Evolutionary conservation across 1,140 invertebrate genomes (phyloP).

Genomic region (Lordiphosa collinella): DNA sequence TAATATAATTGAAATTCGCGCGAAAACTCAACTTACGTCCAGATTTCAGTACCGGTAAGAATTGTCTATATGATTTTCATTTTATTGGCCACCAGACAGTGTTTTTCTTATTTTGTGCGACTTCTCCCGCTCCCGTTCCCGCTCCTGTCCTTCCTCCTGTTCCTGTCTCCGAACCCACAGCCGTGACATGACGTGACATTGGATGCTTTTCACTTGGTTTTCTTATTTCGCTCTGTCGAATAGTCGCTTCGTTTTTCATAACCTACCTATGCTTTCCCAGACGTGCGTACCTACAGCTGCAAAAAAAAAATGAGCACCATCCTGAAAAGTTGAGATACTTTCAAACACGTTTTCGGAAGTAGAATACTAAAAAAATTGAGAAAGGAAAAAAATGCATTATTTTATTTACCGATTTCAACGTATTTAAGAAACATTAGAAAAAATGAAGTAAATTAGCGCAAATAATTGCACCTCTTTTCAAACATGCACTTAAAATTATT

Average conservation of each 20-base stretch:
- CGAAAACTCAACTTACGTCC: conserved; percentile 55
- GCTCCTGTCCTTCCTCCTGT: neutral
- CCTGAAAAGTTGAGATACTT: too few relatives aligned
- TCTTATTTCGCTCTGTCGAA: conserved; percentile 2
- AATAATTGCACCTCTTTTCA: too few relatives aligned
- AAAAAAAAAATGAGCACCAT: too few relatives aligned
- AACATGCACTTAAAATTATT: too few relatives aligned
- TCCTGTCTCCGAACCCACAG: neutral
- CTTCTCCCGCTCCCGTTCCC: neutral
- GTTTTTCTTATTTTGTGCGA: conserved; percentile 24
- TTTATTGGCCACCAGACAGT: conserved; percentile 63
- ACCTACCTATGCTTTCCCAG: neutral
- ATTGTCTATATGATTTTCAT: conserved; percentile 55
- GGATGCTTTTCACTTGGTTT: conserved; percentile 4
- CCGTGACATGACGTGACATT: conserved; percentile 7
- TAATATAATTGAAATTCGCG: conserved; percentile 25
- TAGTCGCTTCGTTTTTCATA: conserved; percentile 11
- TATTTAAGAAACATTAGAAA: too few relatives aligned
- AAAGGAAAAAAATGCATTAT: too few relatives aligned
- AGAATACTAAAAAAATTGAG: too few relatives aligned
- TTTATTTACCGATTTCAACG: too few relatives aligned
- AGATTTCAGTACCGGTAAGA: conserved; percentile 78
- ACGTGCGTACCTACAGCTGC: too few relatives aligned
- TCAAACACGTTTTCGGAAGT: too few relatives aligned
- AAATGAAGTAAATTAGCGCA: too few relatives aligned